A percentile compares a stretch with the other conserved stretches of the same genome.
Evolutionary conservation across 2,113 vertebrate genomes (phyloP).

Genomic region (Dromaius novaehollandiae): DNA sequence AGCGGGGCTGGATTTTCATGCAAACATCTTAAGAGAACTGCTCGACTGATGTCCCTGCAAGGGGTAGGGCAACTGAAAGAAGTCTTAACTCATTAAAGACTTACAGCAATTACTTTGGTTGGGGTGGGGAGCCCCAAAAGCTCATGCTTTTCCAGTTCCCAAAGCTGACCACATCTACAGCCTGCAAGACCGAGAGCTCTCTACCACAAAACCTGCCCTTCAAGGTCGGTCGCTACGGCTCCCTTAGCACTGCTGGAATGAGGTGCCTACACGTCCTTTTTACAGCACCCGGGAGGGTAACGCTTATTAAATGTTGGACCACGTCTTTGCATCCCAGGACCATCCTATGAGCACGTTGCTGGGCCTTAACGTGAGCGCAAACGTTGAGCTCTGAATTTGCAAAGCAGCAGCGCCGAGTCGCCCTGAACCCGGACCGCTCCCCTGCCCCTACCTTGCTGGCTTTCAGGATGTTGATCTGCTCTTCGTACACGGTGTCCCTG

Average conservation of each 20-base stretch:
- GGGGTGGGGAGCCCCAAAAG: background rate
- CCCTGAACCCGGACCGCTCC: background rate
- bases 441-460: slow-evolving; percentile 53
- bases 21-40: background rate
- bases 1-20: background rate
- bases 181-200: background rate
- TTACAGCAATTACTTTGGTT: background rate
- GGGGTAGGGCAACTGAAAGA: background rate
- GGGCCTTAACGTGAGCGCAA: rapidly evolving
- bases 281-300: background rate
- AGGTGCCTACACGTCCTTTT: background rate
- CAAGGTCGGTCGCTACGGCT: background rate
- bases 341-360: too few relatives aligned
- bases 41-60: too few relatives aligned
- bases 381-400: too few relatives aligned
- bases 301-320: rapidly evolving
- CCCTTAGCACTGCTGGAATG: background rate
- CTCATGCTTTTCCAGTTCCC: background rate
- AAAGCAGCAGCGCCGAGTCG: background rate
- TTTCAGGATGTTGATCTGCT: slow-evolving; percentile 59
- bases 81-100: background rate
- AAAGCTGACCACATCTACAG: background rate
- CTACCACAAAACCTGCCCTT: background rate
- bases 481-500: slow-evolving; percentile 44
- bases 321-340: background rate